Base-by-base conservation (phyloP, 2,797 vertebrate species). In the Dipus sagitta region DNA sequence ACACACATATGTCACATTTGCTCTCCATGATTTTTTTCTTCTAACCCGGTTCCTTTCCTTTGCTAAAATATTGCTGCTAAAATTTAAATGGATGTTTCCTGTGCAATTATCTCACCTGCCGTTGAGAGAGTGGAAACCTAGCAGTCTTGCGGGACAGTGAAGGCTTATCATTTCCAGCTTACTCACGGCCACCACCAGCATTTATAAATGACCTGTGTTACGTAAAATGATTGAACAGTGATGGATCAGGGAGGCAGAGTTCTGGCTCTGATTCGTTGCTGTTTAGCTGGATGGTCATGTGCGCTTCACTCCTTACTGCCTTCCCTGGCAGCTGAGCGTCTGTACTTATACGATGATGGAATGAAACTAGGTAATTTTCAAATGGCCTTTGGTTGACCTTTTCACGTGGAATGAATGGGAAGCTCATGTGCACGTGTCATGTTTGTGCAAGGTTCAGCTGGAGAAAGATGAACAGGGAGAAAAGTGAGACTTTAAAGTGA, bases 31-130 rank as follows among this genome's bases (percentile, higher is more conserved):
- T 65, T 65, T 38, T 38, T 38, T 94, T n/a, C 47, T 9, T 42
- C 26, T 52, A 52, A 1, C 30, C 20, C 62, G 84, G 32, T 70
- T 83, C 28, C 42, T 47, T 79, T 80, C 7, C 82, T 80, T 86
- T 96, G 62, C 88, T 42, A 80, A 86, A 94, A 86, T 88, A n/a
- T 60, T 88, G 58, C 30, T 85, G 6, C 30, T 77, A 60, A 14
- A 60, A 13, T 80, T 42, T 60, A 71, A 82, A 12, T 82, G 9
- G 24, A 28, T 92, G 23, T 84, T 67, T 65, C 18, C 28, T 72
- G 2, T 70, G 30, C 9, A 60, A 24, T 28, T 18, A n/a, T 32
- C 94, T 65, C 75, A 58, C 47, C 79, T 38, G 70, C 18, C 38
- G 38, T 23, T 74, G 68, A 58, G 42, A 52, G 42, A 52, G 14